A percentile compares a stretch with the other conserved stretches of the same genome.
Evolutionary conservation across 2,113 vertebrate species (phyloP).

Genomic region (Circaetus gallicus): DNA sequence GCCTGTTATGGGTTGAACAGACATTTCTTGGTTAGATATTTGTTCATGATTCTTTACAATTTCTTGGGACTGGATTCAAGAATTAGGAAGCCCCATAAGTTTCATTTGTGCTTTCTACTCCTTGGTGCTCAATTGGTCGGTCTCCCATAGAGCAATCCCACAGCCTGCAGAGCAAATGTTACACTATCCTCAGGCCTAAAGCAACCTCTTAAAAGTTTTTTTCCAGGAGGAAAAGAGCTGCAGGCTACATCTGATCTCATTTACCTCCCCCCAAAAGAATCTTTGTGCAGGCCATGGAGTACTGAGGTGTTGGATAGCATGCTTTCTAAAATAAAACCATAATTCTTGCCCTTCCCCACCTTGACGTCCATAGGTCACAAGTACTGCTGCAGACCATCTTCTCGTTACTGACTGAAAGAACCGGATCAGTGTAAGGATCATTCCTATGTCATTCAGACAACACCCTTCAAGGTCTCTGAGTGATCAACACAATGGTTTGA

Average conservation of each 20-base stretch:
- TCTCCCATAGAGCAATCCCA: neutral
- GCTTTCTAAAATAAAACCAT: neutral
- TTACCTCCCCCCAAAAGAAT: neutral
- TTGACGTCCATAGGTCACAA: fast-evolving
- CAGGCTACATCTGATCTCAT: neutral
- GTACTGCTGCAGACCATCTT: neutral
- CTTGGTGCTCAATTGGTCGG: neutral
- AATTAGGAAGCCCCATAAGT: neutral
- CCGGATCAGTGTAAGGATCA: neutral
- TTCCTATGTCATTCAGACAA: neutral
- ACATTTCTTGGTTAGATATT: neutral
- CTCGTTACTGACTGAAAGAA: neutral
- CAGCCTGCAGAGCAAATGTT: neutral
- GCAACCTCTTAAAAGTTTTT: neutral
- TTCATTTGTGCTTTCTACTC: neutral
- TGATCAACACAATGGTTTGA: neutral
- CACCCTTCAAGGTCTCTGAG: neutral
- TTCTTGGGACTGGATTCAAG: neutral
- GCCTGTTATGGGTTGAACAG: neutral
- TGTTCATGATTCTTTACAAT: neutral
- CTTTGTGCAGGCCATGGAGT: neutral
- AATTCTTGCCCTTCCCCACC: neutral
- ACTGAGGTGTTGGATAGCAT: neutral
- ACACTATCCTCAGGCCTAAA: neutral
- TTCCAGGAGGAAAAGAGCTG: neutral